phyloP scores from a whole-genome alignment of 1,140 invertebrate genomes.

The Tribolium madens region DNA sequence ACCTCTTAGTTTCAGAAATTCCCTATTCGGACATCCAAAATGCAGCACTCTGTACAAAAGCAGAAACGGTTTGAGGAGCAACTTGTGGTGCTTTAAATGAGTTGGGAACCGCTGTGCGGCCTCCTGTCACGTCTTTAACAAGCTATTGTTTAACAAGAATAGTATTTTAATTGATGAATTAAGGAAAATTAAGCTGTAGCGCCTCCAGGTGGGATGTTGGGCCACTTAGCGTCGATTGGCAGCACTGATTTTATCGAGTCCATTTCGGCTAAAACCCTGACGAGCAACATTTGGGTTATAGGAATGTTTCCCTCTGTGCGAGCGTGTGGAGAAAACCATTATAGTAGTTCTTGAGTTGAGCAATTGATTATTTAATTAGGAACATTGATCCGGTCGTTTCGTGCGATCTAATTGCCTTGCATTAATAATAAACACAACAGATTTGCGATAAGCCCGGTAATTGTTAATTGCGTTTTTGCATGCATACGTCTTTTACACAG shows the following conservation, averaged over 20 bases:
- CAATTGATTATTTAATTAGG: conserved; percentile 64
- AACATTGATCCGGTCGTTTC: conserved; percentile 60
- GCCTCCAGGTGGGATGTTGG: conserved; percentile 48
- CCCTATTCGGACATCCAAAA: too few species aligned
- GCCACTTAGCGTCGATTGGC: conserved; percentile 50
- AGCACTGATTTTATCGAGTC: conserved; percentile 47
- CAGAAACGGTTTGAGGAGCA: too few species aligned
- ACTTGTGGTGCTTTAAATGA: too few species aligned
- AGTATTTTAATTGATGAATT: conserved; percentile 50
- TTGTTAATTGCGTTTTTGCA: conserved; percentile 65
- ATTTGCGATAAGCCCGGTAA: conserved; percentile 64
- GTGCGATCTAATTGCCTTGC: conserved; percentile 64
- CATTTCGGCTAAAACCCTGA: conserved; percentile 4
- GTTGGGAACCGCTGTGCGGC: conserved; percentile 27
- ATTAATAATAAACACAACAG: conserved; percentile 66
- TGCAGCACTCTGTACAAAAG: too few species aligned
- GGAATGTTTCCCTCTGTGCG: neutral
- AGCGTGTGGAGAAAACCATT: conserved; percentile 38
- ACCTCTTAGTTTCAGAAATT: too few species aligned
- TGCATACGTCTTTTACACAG: conserved; percentile 60
- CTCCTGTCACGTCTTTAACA: conserved; percentile 40
- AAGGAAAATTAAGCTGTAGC: conserved; percentile 48
- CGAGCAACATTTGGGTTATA: neutral
- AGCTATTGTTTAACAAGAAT: conserved; percentile 50
- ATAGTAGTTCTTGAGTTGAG: conserved; percentile 49